Base-by-base conservation (phyloP, 2,797 vertebrate genomes). In the Clarias laeviceps region DNA sequence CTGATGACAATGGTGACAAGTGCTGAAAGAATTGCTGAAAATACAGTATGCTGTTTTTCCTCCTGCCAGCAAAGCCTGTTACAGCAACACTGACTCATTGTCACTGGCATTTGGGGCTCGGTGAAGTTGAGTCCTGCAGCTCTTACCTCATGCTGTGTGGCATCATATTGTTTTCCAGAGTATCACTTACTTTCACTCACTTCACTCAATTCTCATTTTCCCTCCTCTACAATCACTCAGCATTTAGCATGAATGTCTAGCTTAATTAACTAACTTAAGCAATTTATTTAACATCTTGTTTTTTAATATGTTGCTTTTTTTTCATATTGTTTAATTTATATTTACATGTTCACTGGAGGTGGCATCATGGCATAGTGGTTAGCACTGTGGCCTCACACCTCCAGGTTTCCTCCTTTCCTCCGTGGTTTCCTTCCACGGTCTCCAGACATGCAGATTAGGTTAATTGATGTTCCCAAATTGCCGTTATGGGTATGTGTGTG, bases 101-200 rank as follows among this genome's bases (percentile, higher is more conserved):
- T 88, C 87, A 92, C 90, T 95, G 93, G 93, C 94, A 95, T 94
- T 95, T 94, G 88, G 85, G 87, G 84, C 86, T 88, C 84, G 90
- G 87, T 90, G 85, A 87, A 72, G 90, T 90, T 87, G 70, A 86
- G 88, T 89, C 90, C 89, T 83, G 87, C 86, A 88, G 91, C 89
- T 88, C 87, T 1, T 56, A 45, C 45, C 9, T 61, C n/a, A 34
- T 73, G 68, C 64, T 40, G 29, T 65, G 59, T 61, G 34, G 87
- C 82, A 72, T 73, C 73, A 74, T 86, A 90, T 84, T 84, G 83
- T 91, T 87, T 90, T 90, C 88, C 80, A 84, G 86, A 83, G 76
- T 87, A 83, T 68, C 81, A 87, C 77, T 81, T 76, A 83, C 69
- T 76, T 80, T 90, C 87, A 82, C 86, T 90, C 82, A 90, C 88